These are phyloP conservation scores for Distichodus sexfasciatus DNA, from an alignment of 2,797 vertebrate species.

Conservation along the genomic window DNA sequence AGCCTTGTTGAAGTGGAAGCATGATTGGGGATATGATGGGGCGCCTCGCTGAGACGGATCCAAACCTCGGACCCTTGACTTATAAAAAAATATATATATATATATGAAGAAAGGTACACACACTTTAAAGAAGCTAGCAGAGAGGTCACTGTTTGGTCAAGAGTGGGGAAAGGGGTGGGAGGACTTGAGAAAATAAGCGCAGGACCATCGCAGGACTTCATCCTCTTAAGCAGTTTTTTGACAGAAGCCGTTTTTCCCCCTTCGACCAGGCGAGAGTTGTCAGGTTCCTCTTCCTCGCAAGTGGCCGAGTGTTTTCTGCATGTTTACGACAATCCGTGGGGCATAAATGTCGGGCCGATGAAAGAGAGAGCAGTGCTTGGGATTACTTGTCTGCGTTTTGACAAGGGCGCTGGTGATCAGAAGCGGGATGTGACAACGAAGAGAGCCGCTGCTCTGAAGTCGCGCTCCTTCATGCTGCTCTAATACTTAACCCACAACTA, in stretches of 20 bases:
- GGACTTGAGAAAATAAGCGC: background rate
- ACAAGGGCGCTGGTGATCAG: constrained; percentile 44
- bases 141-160: background rate
- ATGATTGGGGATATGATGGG: constrained; percentile 53
- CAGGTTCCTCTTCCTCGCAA: background rate
- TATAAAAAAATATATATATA: no score
- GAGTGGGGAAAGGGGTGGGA: background rate
- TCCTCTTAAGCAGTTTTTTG: constrained; percentile 7
- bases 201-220: background rate
- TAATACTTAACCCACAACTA: constrained; percentile 41
- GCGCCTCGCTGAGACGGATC: constrained; percentile 8
- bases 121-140: background rate
- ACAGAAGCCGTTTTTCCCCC: background rate
- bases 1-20: constrained; percentile 57
- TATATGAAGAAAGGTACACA: background rate
- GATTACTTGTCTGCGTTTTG: constrained; percentile 33
- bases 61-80: constrained; percentile 21
- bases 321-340: constrained; percentile 29
- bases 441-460: constrained; percentile 34
- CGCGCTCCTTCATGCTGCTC: constrained; percentile 31
- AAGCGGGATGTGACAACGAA: constrained; percentile 47
- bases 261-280: constrained; percentile 1
- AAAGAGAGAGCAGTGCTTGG: constrained; percentile 10
- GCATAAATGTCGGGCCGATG: constrained; percentile 23
- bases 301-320: background rate